A percentile compares a stretch with the other conserved stretches of the same genome.
These are phyloP conservation scores for Oikopleura albicans DNA, from an alignment of 23 tunicate genomes.

Conservation along the genomic window DNA sequence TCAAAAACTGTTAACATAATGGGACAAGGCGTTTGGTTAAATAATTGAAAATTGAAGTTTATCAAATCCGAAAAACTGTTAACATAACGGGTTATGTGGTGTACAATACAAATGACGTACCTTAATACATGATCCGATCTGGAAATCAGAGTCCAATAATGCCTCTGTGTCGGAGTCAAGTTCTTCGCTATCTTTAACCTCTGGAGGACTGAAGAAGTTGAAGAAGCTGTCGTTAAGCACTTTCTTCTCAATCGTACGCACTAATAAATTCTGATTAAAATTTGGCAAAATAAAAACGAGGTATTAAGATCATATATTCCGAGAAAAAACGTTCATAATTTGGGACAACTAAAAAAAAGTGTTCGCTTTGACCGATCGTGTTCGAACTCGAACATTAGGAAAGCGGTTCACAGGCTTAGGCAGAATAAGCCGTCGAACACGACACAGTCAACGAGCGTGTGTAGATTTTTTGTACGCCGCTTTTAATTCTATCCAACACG, in stretches of 20 bases:
- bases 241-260: slow-evolving; percentile 77
- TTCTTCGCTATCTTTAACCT: slow-evolving; percentile 27
- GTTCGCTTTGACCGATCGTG: neutral
- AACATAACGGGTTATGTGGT: no score
- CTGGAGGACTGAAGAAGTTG: slow-evolving; percentile 93
- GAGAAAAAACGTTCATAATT: no score
- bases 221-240: slow-evolving; percentile 78
- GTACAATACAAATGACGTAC: neutral
- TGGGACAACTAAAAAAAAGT: no score
- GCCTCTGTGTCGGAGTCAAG: slow-evolving; percentile 79
- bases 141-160: slow-evolving; percentile 62
- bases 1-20: no score
- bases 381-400: neutral
- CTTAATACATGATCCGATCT: slow-evolving; percentile 38
- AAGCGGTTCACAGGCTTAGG: neutral
- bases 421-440: neutral
- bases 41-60: no score
- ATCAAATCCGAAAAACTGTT: no score
- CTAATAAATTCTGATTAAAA: slow-evolving; percentile 11
- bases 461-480: neutral
- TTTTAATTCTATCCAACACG: neutral
- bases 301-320: no score
- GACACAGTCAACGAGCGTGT: neutral
- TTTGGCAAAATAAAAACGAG: no score
- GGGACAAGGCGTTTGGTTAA: no score